Conservation (phyloP, 2,888 invertebrate species). For the Deroplatys truncata region DNA sequence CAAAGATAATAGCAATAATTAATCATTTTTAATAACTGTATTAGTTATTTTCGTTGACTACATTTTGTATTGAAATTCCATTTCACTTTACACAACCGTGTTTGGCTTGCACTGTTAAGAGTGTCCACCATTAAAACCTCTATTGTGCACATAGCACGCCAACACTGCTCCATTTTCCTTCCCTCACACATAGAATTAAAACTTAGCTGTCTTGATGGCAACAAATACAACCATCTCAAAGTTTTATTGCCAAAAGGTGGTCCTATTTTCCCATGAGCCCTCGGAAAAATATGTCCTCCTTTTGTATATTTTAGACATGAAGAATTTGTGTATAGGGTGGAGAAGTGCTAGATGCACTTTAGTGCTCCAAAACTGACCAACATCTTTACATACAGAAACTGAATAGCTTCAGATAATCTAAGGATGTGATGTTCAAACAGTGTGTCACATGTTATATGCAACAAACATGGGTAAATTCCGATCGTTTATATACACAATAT, state of each 20-base stretch:
- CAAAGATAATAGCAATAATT: slow-evolving; percentile 21
- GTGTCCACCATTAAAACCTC: neutral
- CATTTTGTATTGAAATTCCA: slow-evolving; percentile 7
- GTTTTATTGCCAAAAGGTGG: slow-evolving; percentile 34
- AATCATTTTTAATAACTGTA: slow-evolving; percentile 21
- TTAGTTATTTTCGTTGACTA: slow-evolving; percentile 20
- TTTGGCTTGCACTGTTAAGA: neutral
- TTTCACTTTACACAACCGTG: neutral
- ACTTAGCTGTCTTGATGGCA: neutral
- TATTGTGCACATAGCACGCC: neutral
- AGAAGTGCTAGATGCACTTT: slow-evolving; percentile 10
- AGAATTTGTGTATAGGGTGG: slow-evolving; percentile 9
- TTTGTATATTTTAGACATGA: slow-evolving; percentile 30
- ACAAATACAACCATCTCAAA: neutral
- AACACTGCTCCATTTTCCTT: neutral
- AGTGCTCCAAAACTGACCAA: neutral
- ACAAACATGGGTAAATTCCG: slow-evolving; percentile 1
- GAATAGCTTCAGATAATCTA: neutral
- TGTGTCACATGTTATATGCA: neutral
- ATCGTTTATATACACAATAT: slow-evolving; percentile 18
- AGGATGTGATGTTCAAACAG: neutral
- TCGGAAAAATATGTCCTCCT: slow-evolving; percentile 37
- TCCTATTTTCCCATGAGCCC: slow-evolving; percentile 39
- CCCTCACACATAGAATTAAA: slow-evolving; percentile 10
- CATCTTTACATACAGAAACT: neutral